phyloP scores from a whole-genome alignment of 2,113 vertebrate genomes.

The Epinephelus cyanopodus region DNA sequence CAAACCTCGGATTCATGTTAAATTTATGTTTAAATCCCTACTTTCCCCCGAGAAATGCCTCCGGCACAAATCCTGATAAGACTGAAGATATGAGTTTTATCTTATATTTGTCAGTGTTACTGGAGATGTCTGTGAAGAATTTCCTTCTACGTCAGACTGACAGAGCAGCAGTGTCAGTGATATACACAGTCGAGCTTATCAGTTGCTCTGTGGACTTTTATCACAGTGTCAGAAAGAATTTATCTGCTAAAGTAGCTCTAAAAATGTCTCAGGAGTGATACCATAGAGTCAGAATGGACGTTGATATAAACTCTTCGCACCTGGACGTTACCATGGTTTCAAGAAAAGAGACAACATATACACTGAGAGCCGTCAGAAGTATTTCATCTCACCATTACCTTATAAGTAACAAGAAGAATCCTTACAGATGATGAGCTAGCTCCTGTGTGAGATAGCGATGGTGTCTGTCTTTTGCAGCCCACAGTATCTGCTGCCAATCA shows the following conservation, averaged over 20 bases:
- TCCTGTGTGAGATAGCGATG: neutral
- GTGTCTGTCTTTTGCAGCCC: slow-evolving; percentile 14
- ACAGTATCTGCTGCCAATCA: slow-evolving; percentile 43
- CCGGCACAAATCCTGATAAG: neutral
- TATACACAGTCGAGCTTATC: slow-evolving; percentile 31
- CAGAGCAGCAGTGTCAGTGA: slow-evolving; percentile 19
- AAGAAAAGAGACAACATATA: neutral
- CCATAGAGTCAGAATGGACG: neutral
- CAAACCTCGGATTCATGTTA: neutral
- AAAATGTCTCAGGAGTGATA: slow-evolving; percentile 29
- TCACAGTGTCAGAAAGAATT: slow-evolving; percentile 14
- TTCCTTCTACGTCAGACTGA: slow-evolving; percentile 10
- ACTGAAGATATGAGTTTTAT: neutral
- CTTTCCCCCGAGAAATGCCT: neutral
- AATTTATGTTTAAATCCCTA: neutral
- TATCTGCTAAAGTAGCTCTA: slow-evolving; percentile 10
- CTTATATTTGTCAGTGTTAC: neutral
- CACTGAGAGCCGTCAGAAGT: neutral
- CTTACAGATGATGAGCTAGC: slow-evolving; percentile 7
- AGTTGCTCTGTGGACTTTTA: slow-evolving; percentile 21
- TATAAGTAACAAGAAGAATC: neutral
- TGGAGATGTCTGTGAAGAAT: slow-evolving; percentile 26
- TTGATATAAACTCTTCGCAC: neutral
- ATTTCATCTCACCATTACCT: neutral
- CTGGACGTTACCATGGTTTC: neutral